phyloP scores from a whole-genome alignment of 2,888 invertebrate species.

The Leucoma salicis region DNA sequence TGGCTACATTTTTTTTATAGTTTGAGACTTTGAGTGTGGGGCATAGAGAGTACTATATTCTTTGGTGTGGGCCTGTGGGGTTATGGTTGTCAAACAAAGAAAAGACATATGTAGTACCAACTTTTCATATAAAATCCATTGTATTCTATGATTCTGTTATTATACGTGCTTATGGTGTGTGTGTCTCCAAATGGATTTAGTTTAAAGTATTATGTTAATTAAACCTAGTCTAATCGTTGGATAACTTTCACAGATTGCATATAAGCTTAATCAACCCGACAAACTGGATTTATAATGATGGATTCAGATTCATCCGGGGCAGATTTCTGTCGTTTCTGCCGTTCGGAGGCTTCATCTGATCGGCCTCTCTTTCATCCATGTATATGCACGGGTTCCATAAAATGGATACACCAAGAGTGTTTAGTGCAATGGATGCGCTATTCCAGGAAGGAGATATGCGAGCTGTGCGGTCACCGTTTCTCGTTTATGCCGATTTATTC shows the following conservation, averaged over 20 bases:
- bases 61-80: no score
- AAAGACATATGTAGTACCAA: conserved; percentile 31
- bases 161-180: conserved; percentile 44
- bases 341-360: conserved; percentile 95
- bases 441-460: conserved; percentile 99
- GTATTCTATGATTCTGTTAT: conserved; percentile 41
- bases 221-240: conserved; percentile 15
- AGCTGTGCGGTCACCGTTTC: conserved; percentile 98
- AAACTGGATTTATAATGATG: conserved; percentile 77
- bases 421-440: conserved; percentile 99
- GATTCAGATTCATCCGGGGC: conserved; percentile 82
- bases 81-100: conserved; percentile 67
- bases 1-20: conserved; percentile 38
- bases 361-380: conserved; percentile 98
- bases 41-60: no score
- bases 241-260: conserved; percentile 61
- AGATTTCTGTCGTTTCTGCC: conserved; percentile 98
- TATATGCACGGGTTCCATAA: conserved; percentile 99
- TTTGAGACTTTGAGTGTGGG: no score
- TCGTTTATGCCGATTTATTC: conserved; percentile 99
- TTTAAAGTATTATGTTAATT: conserved; percentile 17
- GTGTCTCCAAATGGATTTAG: conserved; percentile 14
- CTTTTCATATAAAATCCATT: conserved; percentile 47
- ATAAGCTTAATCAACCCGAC: conserved; percentile 51
- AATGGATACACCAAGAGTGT: conserved; percentile 99